A percentile compares a stretch with the other conserved stretches of the same genome.
Conservation (phyloP, 2,113 vertebrate species). For the Neotoma lepida region DNA sequence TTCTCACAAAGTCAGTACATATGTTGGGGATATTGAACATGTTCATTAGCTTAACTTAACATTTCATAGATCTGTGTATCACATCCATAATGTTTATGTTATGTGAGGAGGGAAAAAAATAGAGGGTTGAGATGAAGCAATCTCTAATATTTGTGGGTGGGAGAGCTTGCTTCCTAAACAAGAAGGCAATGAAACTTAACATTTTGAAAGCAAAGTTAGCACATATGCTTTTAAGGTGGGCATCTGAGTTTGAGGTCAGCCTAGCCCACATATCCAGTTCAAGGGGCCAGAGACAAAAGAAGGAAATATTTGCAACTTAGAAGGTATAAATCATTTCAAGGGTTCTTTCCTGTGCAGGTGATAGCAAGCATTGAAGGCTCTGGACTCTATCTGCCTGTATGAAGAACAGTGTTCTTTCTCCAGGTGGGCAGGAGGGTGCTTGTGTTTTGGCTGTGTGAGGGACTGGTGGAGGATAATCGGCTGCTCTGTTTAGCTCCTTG, state of each 20-base stretch:
- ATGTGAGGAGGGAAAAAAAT: neutral
- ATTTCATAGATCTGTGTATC: neutral
- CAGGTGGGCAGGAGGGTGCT: too few species aligned
- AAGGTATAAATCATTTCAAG: too few species aligned
- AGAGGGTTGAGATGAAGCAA: neutral
- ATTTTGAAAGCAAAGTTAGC: neutral
- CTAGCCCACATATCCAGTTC: neutral
- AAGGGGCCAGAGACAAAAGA: too few species aligned
- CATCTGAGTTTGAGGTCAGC: neutral
- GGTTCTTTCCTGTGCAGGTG: too few species aligned
- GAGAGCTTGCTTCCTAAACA: neutral
- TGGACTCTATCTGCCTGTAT: too few species aligned
- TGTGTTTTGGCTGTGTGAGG: too few species aligned
- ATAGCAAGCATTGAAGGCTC: too few species aligned
- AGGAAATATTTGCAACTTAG: too few species aligned
- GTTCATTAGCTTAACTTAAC: neutral
- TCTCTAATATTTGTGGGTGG: neutral
- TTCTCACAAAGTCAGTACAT: neutral
- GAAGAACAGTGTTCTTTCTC: too few species aligned
- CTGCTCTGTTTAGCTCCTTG: neutral
- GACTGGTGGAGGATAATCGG: too few species aligned
- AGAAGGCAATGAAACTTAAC: neutral
- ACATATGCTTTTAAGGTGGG: neutral
- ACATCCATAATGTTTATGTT: neutral
- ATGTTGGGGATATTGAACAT: neutral